phyloP scores from a whole-genome alignment of 2,888 invertebrate genomes.

The Drosophila monieri region DNA sequence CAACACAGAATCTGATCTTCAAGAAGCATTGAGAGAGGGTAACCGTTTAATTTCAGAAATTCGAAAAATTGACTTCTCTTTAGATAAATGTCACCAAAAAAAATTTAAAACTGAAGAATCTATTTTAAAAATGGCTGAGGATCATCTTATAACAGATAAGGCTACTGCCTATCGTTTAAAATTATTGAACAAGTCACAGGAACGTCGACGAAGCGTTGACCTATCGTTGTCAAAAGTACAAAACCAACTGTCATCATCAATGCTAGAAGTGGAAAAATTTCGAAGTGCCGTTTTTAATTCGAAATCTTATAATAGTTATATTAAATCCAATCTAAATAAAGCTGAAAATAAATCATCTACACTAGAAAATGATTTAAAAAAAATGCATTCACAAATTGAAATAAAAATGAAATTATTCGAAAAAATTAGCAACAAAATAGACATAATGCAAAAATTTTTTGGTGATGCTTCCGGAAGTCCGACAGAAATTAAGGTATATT shows the following conservation, averaged over 20 bases:
- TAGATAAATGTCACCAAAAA: conserved; percentile 85
- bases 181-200: conserved; percentile 84
- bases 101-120: conserved; percentile 88
- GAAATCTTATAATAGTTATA: conserved; percentile 66
- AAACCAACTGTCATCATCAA: conserved; percentile 86
- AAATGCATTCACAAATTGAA: conserved; percentile 83
- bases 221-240: conserved; percentile 83
- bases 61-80: conserved; percentile 81
- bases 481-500: conserved; percentile 57
- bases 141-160: conserved; percentile 89
- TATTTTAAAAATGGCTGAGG: conserved; percentile 87
- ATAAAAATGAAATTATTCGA: conserved; percentile 85
- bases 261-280: conserved; percentile 84
- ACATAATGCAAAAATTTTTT: conserved; percentile 56
- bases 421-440: conserved; percentile 85
- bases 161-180: conserved; percentile 85
- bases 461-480: conserved; percentile 87
- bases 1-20: conserved; percentile 87
- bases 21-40: conserved; percentile 84
- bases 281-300: conserved; percentile 66
- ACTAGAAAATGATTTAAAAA: conserved; percentile 84
- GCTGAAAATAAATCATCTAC: conserved; percentile 84
- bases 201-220: conserved; percentile 84
- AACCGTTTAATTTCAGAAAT: conserved; percentile 76
- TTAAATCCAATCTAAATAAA: conserved; percentile 77